Base-by-base conservation (phyloP, 2,113 vertebrate species). In the Lepus americanus region DNA sequence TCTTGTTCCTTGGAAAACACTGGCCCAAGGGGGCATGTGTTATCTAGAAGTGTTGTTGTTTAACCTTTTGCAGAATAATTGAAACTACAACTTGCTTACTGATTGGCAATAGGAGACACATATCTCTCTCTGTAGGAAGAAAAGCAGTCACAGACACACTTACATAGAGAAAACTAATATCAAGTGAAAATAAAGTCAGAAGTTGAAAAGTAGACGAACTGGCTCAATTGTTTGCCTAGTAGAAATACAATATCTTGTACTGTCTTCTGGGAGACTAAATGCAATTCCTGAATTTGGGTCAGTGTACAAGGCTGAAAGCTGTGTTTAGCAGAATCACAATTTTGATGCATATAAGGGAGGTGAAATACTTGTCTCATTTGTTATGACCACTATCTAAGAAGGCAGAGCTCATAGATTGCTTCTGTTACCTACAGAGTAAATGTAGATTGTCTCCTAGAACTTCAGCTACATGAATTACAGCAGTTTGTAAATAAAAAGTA, bases 81-180 rank as follows among this genome's bases (percentile, higher is more conserved):
- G 77, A 94, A 87, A 94, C 66, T 9, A 23, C 29, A 78, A 70
- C 39, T 80, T 91, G 72, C 66, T 77, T 89, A 63, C 70, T 95
- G 78, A 93, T 95, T 88, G 61, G 53, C 72, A 80, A 84, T 74
- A 76, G 73, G 53, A 87, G 12, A 5, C 49, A 23, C 70, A 93
- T 94, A 93, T 94, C 98, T 97, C n/a, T 87, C 39, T 80, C 74
- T 14, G 25, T 31, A 90, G 94, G 77, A 92, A 70, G 87, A 66
- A 88, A 93, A 90, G 39, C 11, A 83, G 27, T 5, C 17, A 94
- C 0, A 79, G 5, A 72, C 10, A 44, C 16, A 27, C 8, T 31
- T 11, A 79, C 2, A 49, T 19, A 39, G 14, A 61, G 3, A 33
- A n/a, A 83, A 66, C 33, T 39, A 74, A 13, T 9, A 19, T 63